phyloP scores from a whole-genome alignment of 1,140 invertebrate genomes.

The Drosophila lini region DNA sequence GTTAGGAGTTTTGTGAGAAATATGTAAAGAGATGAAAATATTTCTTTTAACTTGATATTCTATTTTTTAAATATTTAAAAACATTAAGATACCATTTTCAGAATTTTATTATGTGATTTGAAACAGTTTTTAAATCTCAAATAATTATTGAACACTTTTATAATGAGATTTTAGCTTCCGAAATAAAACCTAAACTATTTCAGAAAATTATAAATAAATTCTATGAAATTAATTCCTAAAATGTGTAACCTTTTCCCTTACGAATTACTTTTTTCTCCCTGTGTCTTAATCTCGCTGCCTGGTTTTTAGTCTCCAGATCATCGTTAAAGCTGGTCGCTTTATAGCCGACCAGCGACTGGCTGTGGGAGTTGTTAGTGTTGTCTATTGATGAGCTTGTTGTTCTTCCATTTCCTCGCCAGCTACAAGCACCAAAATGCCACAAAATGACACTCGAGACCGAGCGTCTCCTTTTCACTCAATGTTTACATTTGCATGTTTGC shows the following conservation, averaged over 20 bases:
- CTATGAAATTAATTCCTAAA: too few species aligned
- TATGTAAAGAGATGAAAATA: background rate
- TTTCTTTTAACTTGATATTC: background rate
- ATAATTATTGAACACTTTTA: too few species aligned
- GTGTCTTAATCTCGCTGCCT: background rate
- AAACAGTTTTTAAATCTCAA: background rate
- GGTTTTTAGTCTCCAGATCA: slow-evolving; percentile 20
- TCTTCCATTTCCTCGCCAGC: slow-evolving; percentile 63
- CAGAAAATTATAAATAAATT: background rate
- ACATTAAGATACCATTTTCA: too few species aligned
- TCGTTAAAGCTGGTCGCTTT: slow-evolving; percentile 50
- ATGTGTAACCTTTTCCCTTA: background rate
- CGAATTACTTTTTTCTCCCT: background rate
- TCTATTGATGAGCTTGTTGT: slow-evolving; percentile 73
- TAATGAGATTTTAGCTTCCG: too few species aligned
- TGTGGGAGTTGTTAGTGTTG: slow-evolving; percentile 36
- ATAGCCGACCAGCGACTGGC: slow-evolving; percentile 38
- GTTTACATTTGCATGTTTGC: slow-evolving; percentile 71
- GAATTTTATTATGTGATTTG: too few species aligned
- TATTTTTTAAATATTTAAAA: background rate
- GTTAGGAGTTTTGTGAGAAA: slow-evolving; percentile 1
- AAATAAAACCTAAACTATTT: background rate
- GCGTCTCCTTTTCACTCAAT: slow-evolving; percentile 34
- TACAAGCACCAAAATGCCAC: slow-evolving; percentile 37
- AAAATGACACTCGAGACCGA: slow-evolving; percentile 62